These are phyloP conservation scores for Nothobranchius kuhntae DNA, from an alignment of 2,113 vertebrate genomes.

Conservation along the genomic window DNA sequence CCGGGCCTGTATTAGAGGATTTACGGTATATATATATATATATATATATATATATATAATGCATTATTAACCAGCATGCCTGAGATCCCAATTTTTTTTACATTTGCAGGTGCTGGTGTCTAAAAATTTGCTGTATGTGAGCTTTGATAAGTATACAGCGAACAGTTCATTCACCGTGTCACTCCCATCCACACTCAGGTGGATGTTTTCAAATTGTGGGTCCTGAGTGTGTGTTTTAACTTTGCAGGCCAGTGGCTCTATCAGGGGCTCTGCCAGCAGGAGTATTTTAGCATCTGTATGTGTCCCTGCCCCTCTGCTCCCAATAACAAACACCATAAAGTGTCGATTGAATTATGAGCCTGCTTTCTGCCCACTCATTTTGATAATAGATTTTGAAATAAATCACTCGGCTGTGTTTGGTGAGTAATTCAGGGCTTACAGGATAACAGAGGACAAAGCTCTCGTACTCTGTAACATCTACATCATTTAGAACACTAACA, in stretches of 20 bases:
- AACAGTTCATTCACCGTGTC: slow-evolving; percentile 34
- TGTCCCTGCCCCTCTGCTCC: slow-evolving; percentile 47
- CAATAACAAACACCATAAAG: slow-evolving; percentile 58
- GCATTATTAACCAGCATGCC: slow-evolving; percentile 3
- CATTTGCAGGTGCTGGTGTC: slow-evolving; percentile 12
- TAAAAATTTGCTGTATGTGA: background rate
- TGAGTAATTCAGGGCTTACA: slow-evolving; percentile 46
- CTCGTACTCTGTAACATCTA: slow-evolving; percentile 37
- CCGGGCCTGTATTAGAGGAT: no score
- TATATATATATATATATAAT: no score
- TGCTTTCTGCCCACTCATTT: slow-evolving; percentile 68
- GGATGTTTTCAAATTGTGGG: slow-evolving; percentile 34
- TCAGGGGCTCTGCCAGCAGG: slow-evolving; percentile 58
- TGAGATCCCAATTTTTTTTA: slow-evolving; percentile 24
- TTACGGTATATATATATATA: no score
- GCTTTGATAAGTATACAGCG: slow-evolving; percentile 23
- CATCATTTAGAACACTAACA: slow-evolving; percentile 43
- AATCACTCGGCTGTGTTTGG: slow-evolving; percentile 59
- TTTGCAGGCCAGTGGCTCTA: slow-evolving; percentile 62
- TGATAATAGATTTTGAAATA: slow-evolving; percentile 67
- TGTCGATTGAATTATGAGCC: slow-evolving; percentile 63
- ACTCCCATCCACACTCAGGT: slow-evolving; percentile 34
- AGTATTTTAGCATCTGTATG: slow-evolving; percentile 56
- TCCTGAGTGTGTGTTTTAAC: slow-evolving; percentile 47
- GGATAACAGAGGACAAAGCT: slow-evolving; percentile 49